These are phyloP conservation scores for pig (Sus scrofa) DNA, from an alignment of 2,113 vertebrate genomes.

Conservation along the genomic window T2T-Sscrofa CM000830.6:104617001-104617500, in stretches of 20 bases:
- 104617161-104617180: background rate
- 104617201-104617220: background rate
- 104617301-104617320: too few relatives aligned
- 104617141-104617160: background rate
- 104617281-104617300: rapidly evolving
- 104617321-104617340: background rate
- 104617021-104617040: background rate
- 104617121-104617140: background rate
- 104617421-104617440: too few relatives aligned
- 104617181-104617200: background rate
- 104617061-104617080: constrained; percentile 40
- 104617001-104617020: background rate
- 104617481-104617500: too few relatives aligned
- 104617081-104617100: constrained; percentile 13
- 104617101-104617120: background rate
- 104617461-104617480: too few relatives aligned
- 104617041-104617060: background rate
- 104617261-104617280: background rate
- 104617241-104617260: rapidly evolving
- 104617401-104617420: too few relatives aligned
- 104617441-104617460: too few relatives aligned
- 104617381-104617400: background rate
- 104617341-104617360: background rate
- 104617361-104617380: background rate
- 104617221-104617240: rapidly evolving